Evolutionary conservation across 2,113 vertebrate genomes (phyloP), one percentile per base, ranked within the genome.

Genomic region (Craseonycteris thonglongyai): DNA sequence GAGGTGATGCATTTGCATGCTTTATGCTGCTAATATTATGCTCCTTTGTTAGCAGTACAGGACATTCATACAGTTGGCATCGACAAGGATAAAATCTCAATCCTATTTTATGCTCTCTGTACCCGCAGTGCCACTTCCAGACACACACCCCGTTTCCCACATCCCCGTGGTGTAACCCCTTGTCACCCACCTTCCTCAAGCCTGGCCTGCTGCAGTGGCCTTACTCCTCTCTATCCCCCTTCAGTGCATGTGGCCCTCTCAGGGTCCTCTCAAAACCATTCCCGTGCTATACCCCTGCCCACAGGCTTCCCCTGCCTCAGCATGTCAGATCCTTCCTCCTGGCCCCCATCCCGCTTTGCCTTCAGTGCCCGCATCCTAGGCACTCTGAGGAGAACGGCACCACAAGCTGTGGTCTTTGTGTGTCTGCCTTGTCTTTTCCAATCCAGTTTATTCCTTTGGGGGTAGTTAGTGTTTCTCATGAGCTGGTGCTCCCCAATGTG

Each of bases 271-370:
- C 51, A 13, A 35, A 10, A 21, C 45, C 1, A 2, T 33, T 33
- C 11, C 28, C 2, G 0, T 13, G 59, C 75, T 0, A 0, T 0
- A 0, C 15, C 51, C 68, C 76, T 76, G 51, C 51, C 24, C 51
- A 22, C 35, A 9, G 33, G 19, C 47, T 88, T 24, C n/a, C 8
- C 9, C 10, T 3, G 7, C 65, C 79, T 19, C 26, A 18, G 30
- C 1, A 4, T 33, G 30, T 15, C 5, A 38, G 24, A 58, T 15
- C 15, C 28, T 40, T 45, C n/a, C 42, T 59, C 75, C 21, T 1
- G 1, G 11, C 35, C 12, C 58, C 28, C 54, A 8, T 2, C 42
- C 21, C 22, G 83, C 28, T 33, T 40, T 26, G 26, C 22, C 45
- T 19, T 21, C 54, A 5, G 38, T 9, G 10, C 28, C 54, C 10